Conservation (phyloP, 2,113 vertebrate genomes). For the Indicator maculatus region DNA sequence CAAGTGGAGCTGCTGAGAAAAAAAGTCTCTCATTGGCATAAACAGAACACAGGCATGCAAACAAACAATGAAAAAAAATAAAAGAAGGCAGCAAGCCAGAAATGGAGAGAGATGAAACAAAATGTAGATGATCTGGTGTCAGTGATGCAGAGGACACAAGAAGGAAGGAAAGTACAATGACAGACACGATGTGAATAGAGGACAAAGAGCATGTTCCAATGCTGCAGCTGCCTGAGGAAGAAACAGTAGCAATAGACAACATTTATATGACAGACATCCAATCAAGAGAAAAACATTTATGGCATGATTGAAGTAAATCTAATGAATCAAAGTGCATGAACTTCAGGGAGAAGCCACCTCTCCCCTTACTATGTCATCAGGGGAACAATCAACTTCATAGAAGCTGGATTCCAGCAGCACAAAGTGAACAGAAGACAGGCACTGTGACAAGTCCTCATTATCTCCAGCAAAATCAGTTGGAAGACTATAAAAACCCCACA, state of each 20-base stretch:
- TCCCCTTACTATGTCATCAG: background rate
- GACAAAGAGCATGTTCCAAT: accelerated
- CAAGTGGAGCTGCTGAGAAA: background rate
- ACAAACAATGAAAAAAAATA: background rate
- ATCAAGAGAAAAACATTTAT: background rate
- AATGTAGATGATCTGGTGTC: background rate
- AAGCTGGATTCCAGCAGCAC: background rate
- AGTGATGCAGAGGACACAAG: background rate
- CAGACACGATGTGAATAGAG: background rate
- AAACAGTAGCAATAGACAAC: background rate
- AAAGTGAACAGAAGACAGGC: background rate
- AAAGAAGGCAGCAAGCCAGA: background rate
- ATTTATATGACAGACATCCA: background rate
- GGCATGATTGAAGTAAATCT: background rate
- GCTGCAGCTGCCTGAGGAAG: background rate
- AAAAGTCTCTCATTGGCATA: background rate
- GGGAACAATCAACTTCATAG: background rate
- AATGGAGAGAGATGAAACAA: background rate
- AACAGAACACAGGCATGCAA: background rate
- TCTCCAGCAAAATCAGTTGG: background rate
- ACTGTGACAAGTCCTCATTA: background rate
- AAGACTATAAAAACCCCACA: background rate
- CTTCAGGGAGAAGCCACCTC: background rate
- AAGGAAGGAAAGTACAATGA: background rate
- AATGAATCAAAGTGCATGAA: background rate